These are phyloP conservation scores for Montifringilla adamsi DNA, from an alignment of 2,113 vertebrate species.

Conservation along the genomic window DNA sequence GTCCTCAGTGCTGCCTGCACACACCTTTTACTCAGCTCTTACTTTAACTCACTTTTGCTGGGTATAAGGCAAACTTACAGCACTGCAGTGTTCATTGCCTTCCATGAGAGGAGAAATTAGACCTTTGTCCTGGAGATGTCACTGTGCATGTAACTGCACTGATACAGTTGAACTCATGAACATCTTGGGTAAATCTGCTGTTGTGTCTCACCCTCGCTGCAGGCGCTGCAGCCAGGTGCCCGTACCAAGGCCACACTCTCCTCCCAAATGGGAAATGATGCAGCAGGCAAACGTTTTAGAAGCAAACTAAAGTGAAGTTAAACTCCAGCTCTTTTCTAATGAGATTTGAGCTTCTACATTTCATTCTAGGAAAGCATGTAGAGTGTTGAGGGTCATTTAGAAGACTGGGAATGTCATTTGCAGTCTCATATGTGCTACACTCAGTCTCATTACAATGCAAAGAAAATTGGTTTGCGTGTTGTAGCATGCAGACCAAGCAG, in stretches of 20 bases:
- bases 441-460: not conserved
- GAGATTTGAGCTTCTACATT: not conserved
- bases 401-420: not conserved
- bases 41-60: not conserved
- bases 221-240: not conserved
- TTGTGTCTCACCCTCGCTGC: rapidly evolving
- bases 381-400: not conserved
- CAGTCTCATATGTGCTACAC: rapidly evolving
- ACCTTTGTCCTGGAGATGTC: not conserved
- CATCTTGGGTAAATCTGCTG: not conserved
- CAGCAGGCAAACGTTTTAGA: not conserved
- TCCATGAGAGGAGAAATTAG: not conserved
- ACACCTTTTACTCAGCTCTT: not conserved
- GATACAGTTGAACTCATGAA: not conserved
- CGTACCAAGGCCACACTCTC: rapidly evolving
- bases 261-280: not conserved
- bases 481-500: not conserved
- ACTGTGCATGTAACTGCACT: rapidly evolving
- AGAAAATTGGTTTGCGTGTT: not conserved
- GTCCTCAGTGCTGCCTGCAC: not conserved
- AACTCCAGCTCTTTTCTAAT: not conserved
- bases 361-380: not conserved
- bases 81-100: not conserved
- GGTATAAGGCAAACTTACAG: not conserved
- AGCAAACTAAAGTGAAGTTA: not conserved